Evolutionary conservation across 1,140 invertebrate genomes (phyloP).

Genomic region (Atta cephalotes): DNA sequence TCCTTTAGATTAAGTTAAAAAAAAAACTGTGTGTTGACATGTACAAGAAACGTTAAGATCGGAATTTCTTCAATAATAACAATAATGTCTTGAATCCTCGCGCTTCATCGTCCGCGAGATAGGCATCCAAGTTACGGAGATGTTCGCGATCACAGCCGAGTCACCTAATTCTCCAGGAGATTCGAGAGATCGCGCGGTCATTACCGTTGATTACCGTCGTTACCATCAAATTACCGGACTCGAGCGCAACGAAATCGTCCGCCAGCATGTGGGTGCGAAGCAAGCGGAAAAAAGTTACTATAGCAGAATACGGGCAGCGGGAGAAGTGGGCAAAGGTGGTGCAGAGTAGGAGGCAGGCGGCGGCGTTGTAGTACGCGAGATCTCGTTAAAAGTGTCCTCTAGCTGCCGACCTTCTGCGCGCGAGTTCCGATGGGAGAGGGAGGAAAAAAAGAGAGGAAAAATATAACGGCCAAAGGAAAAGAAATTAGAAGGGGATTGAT

Average conservation of each 20-base stretch:
- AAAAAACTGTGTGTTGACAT: background rate
- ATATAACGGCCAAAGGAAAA: background rate
- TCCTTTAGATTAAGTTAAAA: background rate
- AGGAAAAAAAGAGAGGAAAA: slow-evolving; percentile 22
- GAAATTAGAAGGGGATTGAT: slow-evolving; percentile 51
- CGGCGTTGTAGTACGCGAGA: slow-evolving; percentile 46
- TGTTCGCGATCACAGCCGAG: slow-evolving; percentile 44
- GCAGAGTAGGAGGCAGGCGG: slow-evolving; percentile 2
- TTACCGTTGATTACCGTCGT: slow-evolving; percentile 72
- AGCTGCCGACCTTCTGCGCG: slow-evolving; percentile 54
- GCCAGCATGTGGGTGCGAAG: slow-evolving; percentile 29
- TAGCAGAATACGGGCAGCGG: background rate
- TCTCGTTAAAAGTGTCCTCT: slow-evolving; percentile 69
- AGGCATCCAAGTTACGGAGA: background rate
- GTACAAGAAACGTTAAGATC: background rate
- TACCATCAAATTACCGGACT: slow-evolving; percentile 67
- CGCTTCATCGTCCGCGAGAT: slow-evolving; percentile 16
- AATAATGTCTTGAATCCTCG: background rate
- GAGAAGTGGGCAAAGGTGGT: background rate
- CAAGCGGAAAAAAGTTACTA: slow-evolving; percentile 38
- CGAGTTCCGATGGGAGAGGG: background rate
- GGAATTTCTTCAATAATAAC: background rate
- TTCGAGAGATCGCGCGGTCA: slow-evolving; percentile 50
- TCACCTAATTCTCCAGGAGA: slow-evolving; percentile 53
- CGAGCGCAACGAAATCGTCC: slow-evolving; percentile 58